These are phyloP conservation scores for Aptenodytes patagonicus DNA, from an alignment of 2,113 vertebrate genomes.

Conservation along the genomic window DNA sequence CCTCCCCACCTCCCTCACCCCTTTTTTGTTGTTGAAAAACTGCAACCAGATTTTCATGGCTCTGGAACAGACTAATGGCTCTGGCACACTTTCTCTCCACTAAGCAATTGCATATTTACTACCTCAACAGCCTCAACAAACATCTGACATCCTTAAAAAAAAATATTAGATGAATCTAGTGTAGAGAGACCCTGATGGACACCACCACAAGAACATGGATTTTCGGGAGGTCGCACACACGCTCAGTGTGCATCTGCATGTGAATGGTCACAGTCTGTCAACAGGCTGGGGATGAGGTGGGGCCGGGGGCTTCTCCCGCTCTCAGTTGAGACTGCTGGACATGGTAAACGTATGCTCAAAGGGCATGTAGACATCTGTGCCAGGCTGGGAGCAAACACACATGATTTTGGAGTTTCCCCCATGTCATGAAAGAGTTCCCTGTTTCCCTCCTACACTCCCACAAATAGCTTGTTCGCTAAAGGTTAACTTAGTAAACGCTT, in stretches of 20 bases:
- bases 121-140: not conserved
- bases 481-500: not conserved
- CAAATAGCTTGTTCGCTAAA: not conserved
- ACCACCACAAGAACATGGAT: not conserved
- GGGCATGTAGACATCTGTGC: not conserved
- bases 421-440: not conserved
- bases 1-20: not conserved
- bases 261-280: not conserved
- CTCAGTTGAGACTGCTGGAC: not conserved
- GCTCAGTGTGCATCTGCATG: accelerated
- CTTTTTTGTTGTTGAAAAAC: not conserved
- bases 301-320: not conserved
- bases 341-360: not conserved
- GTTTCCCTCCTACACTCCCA: not conserved
- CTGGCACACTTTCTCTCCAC: not conserved
- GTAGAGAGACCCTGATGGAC: not conserved
- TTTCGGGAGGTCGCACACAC: accelerated
- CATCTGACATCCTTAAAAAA: not conserved
- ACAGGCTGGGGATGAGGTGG: not conserved
- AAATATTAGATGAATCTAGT: not conserved
- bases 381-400: not conserved
- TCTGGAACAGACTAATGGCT: not conserved
- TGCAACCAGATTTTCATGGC: not conserved
- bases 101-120: not conserved
- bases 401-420: not conserved